These are phyloP conservation scores for Amphiprion percula DNA, from an alignment of 2,113 vertebrate species.

Conservation along the genomic window DNA sequence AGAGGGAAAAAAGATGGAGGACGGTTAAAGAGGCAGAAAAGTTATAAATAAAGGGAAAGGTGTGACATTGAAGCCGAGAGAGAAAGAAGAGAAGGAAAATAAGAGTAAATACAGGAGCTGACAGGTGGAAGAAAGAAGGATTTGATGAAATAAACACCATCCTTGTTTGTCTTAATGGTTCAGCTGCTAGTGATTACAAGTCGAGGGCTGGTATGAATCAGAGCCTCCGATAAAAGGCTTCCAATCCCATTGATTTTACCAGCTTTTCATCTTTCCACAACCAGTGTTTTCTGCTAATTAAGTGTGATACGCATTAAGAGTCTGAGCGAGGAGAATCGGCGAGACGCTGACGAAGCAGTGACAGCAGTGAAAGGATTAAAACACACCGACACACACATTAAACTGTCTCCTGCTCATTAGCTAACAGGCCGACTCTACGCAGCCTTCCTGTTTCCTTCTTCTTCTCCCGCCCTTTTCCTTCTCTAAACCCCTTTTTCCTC, in stretches of 20 bases:
- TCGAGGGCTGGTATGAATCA: slow-evolving; percentile 4
- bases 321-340: slow-evolving; percentile 4
- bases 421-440: slow-evolving; percentile 9
- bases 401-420: slow-evolving; percentile 39
- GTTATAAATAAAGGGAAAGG: not conserved
- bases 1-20: not conserved
- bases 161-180: slow-evolving; percentile 26
- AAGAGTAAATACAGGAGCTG: not conserved
- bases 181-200: slow-evolving; percentile 16
- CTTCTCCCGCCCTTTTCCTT: not conserved
- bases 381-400: not conserved
- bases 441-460: not conserved
- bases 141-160: not conserved
- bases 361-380: slow-evolving; percentile 11
- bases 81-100: not conserved
- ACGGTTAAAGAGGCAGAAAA: not conserved
- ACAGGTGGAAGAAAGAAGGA: not conserved
- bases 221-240: slow-evolving; percentile 30
- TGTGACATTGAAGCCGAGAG: not conserved
- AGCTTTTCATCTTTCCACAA: slow-evolving; percentile 30
- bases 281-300: slow-evolving; percentile 39
- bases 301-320: slow-evolving; percentile 9
- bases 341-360: not conserved
- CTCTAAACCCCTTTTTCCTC: not conserved
- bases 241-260: slow-evolving; percentile 11